Evolutionary conservation across 2,888 invertebrate species (phyloP).

Genomic region (Perithous albicinctus): DNA sequence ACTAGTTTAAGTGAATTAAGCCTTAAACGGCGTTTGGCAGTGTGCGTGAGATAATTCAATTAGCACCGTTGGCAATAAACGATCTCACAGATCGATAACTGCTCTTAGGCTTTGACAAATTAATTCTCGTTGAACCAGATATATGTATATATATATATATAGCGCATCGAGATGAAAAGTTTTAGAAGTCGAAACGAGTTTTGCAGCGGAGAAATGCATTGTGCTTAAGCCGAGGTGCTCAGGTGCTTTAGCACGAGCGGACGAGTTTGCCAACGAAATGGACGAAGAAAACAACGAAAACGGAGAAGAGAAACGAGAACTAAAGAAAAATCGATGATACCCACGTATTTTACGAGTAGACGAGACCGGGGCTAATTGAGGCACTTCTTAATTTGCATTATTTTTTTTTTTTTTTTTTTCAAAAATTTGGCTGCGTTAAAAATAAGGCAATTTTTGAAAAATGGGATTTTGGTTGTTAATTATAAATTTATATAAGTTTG

Average conservation of each 20-base stretch:
- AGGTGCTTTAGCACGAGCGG: constrained; percentile 26
- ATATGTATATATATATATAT: too few relatives aligned
- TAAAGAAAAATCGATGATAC: constrained; percentile 18
- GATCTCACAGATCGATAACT: constrained; percentile 1
- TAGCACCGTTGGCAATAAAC: constrained; percentile 11
- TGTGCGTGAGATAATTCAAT: constrained; percentile 7
- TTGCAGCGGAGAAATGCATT: constrained; percentile 8
- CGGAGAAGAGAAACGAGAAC: constrained; percentile 10
- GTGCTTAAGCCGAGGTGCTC: background rate
- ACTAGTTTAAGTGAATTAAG: background rate
- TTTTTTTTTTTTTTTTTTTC: too few relatives aligned
- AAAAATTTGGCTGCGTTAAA: too few relatives aligned
- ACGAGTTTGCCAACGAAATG: constrained; percentile 30
- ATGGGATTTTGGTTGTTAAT: too few relatives aligned
- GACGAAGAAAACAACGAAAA: constrained; percentile 23
- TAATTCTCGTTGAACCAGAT: background rate
- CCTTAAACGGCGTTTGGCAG: background rate
- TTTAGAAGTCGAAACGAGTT: background rate
- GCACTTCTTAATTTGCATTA: too few relatives aligned
- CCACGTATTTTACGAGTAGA: constrained; percentile 1
- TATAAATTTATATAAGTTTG: too few relatives aligned
- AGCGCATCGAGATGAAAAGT: background rate
- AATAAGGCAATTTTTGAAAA: too few relatives aligned
- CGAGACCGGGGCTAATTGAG: too few relatives aligned
- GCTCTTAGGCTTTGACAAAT: constrained; percentile 2